phyloP scores from a whole-genome alignment of 37 sponge, comb jelly and placozoan genomes.

The Hormiphora californensis region DNA sequence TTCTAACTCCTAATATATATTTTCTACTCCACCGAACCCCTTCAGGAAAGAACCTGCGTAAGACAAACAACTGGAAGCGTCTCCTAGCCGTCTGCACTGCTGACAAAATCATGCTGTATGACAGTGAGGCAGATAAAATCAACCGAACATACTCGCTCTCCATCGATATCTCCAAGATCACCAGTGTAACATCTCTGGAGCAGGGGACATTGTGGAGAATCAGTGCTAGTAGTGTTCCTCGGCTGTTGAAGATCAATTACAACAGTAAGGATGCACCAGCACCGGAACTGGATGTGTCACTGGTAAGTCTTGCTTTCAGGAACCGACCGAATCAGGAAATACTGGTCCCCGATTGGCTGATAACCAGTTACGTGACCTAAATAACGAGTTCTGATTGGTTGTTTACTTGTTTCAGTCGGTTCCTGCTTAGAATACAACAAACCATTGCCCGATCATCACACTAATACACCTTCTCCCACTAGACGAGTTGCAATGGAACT shows the following conservation, averaged over 20 bases:
- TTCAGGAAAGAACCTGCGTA: conserved; percentile 42
- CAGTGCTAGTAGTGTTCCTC: conserved; percentile 36
- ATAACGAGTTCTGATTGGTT: too few relatives aligned
- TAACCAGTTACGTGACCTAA: too few relatives aligned
- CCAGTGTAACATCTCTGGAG: not conserved
- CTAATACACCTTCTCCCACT: too few relatives aligned
- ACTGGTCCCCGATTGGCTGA: too few relatives aligned
- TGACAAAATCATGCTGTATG: conserved; percentile 1
- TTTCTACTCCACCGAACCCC: not conserved
- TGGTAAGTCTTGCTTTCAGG: conserved; percentile 8
- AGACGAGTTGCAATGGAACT: too few relatives aligned
- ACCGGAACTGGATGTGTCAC: conserved; percentile 30
- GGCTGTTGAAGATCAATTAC: conserved; percentile 28
- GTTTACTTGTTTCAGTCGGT: too few relatives aligned
- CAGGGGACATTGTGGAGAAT: conserved; percentile 40
- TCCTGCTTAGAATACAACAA: too few relatives aligned
- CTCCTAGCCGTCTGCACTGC: conserved; percentile 24
- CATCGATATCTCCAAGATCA: conserved; percentile 25
- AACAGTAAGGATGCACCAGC: conserved; percentile 10
- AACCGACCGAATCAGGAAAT: too few relatives aligned
- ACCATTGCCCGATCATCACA: too few relatives aligned
- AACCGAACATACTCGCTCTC: not conserved
- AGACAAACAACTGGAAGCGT: conserved; percentile 37
- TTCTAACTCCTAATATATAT: too few relatives aligned
- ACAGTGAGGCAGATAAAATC: conserved; percentile 25